phyloP scores from a whole-genome alignment of 1,140 invertebrate genomes.

The Heliconius eleuchia region DNA sequence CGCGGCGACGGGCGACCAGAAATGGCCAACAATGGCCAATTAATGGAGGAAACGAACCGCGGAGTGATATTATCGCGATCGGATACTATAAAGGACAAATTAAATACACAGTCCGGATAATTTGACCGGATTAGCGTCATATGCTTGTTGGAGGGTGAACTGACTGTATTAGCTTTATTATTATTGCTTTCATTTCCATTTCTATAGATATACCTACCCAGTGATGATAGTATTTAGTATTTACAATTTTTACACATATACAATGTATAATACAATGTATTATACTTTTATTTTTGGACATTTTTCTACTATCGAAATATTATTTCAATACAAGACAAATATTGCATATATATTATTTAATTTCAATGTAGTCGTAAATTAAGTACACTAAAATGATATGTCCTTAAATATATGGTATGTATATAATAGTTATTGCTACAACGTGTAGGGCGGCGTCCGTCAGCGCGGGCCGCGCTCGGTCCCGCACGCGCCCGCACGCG shows the following conservation, averaged over 20 bases:
- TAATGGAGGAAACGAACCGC: constrained; percentile 63
- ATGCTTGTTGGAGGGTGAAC: background rate
- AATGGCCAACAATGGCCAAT: constrained; percentile 57
- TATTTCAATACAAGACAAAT: too few relatives aligned
- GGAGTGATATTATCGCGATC: constrained; percentile 52
- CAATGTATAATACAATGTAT: too few relatives aligned
- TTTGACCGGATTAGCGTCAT: constrained; percentile 16
- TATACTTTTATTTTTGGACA: too few relatives aligned
- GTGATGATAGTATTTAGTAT: too few relatives aligned
- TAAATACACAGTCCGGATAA: constrained; percentile 42
- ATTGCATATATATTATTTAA: too few relatives aligned
- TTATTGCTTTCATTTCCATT: background rate
- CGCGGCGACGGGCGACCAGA: constrained; percentile 31
- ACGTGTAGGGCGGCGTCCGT: background rate
- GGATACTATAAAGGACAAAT: constrained; percentile 53
- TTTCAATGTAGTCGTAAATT: too few relatives aligned
- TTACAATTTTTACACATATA: too few relatives aligned
- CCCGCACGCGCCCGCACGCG: background rate
- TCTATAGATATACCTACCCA: background rate
- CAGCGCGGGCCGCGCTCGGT: background rate
- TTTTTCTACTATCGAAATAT: too few relatives aligned
- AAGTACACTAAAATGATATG: too few relatives aligned
- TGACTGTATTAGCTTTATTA: background rate
- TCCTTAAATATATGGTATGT: background rate
- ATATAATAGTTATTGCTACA: too few relatives aligned